Base-by-base conservation (phyloP, 2,888 invertebrate genomes). In the Pardosa pseudoannulata region DNA sequence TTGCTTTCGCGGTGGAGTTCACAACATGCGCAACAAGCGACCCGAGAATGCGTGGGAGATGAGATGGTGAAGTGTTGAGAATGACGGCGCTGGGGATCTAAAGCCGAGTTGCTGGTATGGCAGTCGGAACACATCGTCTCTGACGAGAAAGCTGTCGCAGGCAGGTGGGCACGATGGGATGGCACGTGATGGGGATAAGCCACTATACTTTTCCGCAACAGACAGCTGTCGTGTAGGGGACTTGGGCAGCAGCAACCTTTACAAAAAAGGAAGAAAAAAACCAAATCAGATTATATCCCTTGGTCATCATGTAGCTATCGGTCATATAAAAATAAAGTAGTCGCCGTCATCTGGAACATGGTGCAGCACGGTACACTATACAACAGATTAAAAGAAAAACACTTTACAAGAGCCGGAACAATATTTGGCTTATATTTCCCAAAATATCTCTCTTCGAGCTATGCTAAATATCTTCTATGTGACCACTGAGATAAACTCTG, bases 181-280 rank as follows among this genome's bases (percentile, higher is more conserved):
- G 74, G 67, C n/a, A 65, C 27, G 28, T 39, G 68, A 71, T 75
- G 75, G 23, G 85, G 74, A 72, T 78, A 83, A 70, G 83, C 50
- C 29, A 83, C 67, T 28, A 82, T 71, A 64, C 71, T 72, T 23
- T 85, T 85, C 5, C 74, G 28, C 23, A 85, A 16, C 16, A 85
- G 62, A 32, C 85, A 85, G 27, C 70, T 32, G 36, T 85, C 85
- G 6, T 79, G 85, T 31, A 85, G 32, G 23, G 79, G 46, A 32
- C 68, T 46, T 16, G 85, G 36, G 27, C 85, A 85, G 70, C 74
- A 85, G 28, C 79, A 79, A 19, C 85, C 85, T 85, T 29, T 9
- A n/a, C n/a, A n/a, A 82, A 82, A 41, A 29, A 36, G 3, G 50
- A n/a, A 36, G 3, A 67, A n/a, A 36, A 9, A n/a, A 29, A 32